phyloP scores from a whole-genome alignment of 1,140 invertebrate species.

The Helicoverpa armigera region DNA sequence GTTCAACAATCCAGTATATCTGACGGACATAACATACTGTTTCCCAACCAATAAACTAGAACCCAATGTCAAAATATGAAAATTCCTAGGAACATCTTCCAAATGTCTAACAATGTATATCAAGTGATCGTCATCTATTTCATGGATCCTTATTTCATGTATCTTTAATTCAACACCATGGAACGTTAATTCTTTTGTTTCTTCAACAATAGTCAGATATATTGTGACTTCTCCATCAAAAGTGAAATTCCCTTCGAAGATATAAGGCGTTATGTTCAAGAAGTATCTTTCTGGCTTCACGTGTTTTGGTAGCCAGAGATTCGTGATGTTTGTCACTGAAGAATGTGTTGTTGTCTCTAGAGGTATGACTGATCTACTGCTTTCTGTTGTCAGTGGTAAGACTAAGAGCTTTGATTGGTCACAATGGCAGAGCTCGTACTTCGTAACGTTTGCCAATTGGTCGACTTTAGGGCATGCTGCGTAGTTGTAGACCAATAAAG shows the following conservation, averaged over 20 bases:
- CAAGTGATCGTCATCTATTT: conserved; percentile 66
- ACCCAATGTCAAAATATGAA: conserved; percentile 90
- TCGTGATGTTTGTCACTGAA: conserved; percentile 58
- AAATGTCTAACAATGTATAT: conserved; percentile 75
- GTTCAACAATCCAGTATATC: conserved; percentile 90
- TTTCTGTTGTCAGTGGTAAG: conserved; percentile 77
- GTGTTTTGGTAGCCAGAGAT: conserved; percentile 89
- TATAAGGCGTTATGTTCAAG: conserved; percentile 90
- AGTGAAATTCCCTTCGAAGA: conserved; percentile 91
- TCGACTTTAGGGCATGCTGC: conserved; percentile 87
- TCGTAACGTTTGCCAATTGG: conserved; percentile 76
- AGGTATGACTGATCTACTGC: conserved; percentile 68
- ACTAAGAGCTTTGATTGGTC: conserved; percentile 78
- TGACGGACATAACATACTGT: conserved; percentile 90
- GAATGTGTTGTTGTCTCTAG: conserved; percentile 65
- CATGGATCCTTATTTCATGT: conserved; percentile 84
- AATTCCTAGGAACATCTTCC: conserved; percentile 90
- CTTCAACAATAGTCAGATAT: conserved; percentile 88
- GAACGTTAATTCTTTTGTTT: conserved; percentile 91
- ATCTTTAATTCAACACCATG: conserved; percentile 91
- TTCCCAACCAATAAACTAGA: conserved; percentile 87
- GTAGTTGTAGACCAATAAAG: conserved; percentile 90
- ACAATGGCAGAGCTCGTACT: conserved; percentile 76
- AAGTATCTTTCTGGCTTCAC: conserved; percentile 90
- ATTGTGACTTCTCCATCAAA: conserved; percentile 92